phyloP scores from a whole-genome alignment of 92 coral and sea anemone genomes.

The Actinernus sp. region DNA sequence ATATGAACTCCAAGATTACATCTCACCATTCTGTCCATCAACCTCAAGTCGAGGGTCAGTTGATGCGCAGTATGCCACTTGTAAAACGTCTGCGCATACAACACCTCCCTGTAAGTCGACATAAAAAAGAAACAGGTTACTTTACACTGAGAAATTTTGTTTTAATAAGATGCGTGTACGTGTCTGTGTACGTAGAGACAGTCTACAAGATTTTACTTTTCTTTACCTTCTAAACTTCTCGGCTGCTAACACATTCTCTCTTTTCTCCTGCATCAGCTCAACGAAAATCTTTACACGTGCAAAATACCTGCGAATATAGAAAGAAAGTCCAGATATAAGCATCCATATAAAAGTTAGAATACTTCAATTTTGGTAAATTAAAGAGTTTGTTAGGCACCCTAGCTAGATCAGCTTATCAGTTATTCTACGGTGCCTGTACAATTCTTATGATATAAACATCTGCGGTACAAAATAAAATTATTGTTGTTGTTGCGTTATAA shows the following conservation, averaged over 20 bases:
- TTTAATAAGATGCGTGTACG: too few species aligned
- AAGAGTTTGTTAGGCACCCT: too few species aligned
- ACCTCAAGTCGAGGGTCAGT: constrained; percentile 78
- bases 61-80: constrained; percentile 80
- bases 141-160: too few species aligned
- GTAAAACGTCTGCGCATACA: constrained; percentile 84
- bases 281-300: constrained; percentile 76
- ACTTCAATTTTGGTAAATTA: too few species aligned
- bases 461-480: too few species aligned
- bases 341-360: too few species aligned
- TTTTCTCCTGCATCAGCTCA: constrained; percentile 69
- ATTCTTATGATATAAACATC: too few species aligned
- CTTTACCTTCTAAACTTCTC: constrained; percentile 80
- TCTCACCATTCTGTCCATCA: constrained; percentile 96
- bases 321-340: too few species aligned
- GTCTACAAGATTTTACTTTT: neutral
- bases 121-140: neutral
- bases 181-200: neutral
- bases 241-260: constrained; percentile 48
- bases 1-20: too few species aligned
- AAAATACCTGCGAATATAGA: constrained; percentile 84
- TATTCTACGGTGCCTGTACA: too few species aligned
- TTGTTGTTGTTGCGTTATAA: too few species aligned
- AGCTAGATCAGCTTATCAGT: too few species aligned
- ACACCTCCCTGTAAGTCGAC: constrained; percentile 68